Percentiles rank a stretch among this genome's conserved stretches.
Conservation (phyloP, 2,888 invertebrate species). For the Norana najaformis region DNA sequence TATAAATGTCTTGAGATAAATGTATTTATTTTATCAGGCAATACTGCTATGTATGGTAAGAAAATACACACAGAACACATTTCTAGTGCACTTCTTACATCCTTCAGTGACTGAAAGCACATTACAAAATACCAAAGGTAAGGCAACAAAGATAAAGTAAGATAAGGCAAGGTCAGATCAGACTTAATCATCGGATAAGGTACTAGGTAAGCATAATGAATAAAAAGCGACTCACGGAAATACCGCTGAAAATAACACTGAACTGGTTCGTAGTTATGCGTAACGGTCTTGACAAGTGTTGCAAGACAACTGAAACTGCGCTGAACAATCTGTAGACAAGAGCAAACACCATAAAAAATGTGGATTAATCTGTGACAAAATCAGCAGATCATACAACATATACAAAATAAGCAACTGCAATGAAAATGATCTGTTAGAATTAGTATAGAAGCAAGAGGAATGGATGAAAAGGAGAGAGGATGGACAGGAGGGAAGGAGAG, state of each 20-base stretch:
- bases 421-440: no score
- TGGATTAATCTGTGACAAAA: no score
- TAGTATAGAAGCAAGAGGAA: slow-evolving; percentile 27
- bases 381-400: no score
- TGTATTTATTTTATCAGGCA: not conserved
- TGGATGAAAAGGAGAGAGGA: slow-evolving; percentile 34
- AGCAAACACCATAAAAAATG: not conserved
- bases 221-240: slow-evolving; percentile 19
- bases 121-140: not conserved
- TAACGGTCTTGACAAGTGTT: not conserved
- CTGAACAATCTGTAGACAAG: slow-evolving; percentile 16
- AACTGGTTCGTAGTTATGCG: not conserved
- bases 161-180: not conserved
- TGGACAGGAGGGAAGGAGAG: slow-evolving; percentile 27
- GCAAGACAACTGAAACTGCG: slow-evolving; percentile 22
- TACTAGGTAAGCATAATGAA: not conserved
- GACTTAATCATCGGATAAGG: not conserved
- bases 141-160: not conserved
- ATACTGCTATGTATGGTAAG: not conserved
- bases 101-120: not conserved
- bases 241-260: not conserved
- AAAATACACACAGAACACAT: not conserved
- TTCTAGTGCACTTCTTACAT: no score
- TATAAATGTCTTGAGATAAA: not conserved
- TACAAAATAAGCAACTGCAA: no score